Evolutionary conservation across 1,140 invertebrate genomes (phyloP), one percentile per base, ranked within the genome.

Genomic region (Archivesica marissinica): DNA sequence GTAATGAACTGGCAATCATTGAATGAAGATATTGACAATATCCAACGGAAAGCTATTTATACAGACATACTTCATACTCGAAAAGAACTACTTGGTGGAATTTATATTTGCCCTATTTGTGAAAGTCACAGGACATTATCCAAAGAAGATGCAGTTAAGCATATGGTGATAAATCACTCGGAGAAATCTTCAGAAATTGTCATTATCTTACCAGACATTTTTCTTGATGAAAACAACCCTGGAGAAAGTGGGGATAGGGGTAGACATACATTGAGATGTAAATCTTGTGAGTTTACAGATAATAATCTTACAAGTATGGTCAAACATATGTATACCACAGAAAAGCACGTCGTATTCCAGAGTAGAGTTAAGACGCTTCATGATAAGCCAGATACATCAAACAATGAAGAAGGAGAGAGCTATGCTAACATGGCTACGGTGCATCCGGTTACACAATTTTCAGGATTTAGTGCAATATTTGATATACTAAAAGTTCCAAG

Each of bases 21-120:
- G n/a, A n/a, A n/a, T n/a, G n/a, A n/a, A n/a, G n/a, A n/a, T n/a
- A n/a, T n/a, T n/a, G n/a, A n/a, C n/a, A n/a, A n/a, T n/a, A n/a
- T n/a, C n/a, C n/a, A n/a, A n/a, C n/a, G n/a, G n/a, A n/a, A n/a
- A n/a, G n/a, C n/a, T n/a, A n/a, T n/a, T n/a, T n/a, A n/a, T n/a
- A n/a, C n/a, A n/a, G n/a, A n/a, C n/a, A n/a, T n/a, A n/a, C n/a
- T n/a, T n/a, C n/a, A n/a, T n/a, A n/a, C n/a, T n/a, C n/a, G n/a
- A n/a, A n/a, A n/a, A 64, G 17, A 64, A 13, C 25, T 64, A 64
- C 11, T 17, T 17, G 25, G 9, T 35, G 59, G 59, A 13, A 35
- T 33, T 25, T 64, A 35, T 20, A 64, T 64, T 35, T 64, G 59
- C 38, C 59, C 59, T 20, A 35, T 64, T 25, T 64, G 59, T 64